Percentiles rank a stretch among this genome's conserved stretches.
Conservation (phyloP, 2,888 invertebrate species). For the Tipula unca region DNA sequence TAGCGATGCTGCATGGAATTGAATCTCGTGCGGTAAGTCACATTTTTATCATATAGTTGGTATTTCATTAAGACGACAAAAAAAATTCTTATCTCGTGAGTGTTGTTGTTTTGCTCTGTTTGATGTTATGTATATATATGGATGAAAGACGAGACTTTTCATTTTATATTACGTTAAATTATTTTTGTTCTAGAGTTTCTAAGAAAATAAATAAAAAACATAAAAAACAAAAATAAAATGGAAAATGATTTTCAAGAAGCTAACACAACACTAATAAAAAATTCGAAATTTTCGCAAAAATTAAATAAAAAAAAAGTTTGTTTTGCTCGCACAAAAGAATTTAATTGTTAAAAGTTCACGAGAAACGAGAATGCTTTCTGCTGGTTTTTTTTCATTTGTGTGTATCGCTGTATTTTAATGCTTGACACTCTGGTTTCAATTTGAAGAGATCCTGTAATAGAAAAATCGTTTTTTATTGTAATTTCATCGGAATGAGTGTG, state of each 20-base stretch:
- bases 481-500: too few relatives aligned
- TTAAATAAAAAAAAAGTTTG: background rate
- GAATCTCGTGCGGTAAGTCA: background rate
- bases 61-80: background rate
- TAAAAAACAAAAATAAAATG: too few relatives aligned
- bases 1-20: background rate
- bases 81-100: background rate
- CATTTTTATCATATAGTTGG: background rate
- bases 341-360: background rate
- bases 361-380: background rate
- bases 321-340: background rate
- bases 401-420: background rate
- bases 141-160: background rate
- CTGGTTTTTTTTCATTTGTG: background rate
- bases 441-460: too few relatives aligned
- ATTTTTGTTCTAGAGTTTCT: background rate
- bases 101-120: background rate
- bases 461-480: too few relatives aligned
- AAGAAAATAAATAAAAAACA: background rate
- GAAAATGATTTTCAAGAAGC: background rate
- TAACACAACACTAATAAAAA: background rate
- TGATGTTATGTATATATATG: too few relatives aligned
- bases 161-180: background rate
- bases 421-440: background rate
- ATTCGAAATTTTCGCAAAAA: background rate